Evolutionary conservation across 2,797 vertebrate species (phyloP), one percentile per base, ranked within the genome.

Genomic region (Sphaeramia orbicularis): DNA sequence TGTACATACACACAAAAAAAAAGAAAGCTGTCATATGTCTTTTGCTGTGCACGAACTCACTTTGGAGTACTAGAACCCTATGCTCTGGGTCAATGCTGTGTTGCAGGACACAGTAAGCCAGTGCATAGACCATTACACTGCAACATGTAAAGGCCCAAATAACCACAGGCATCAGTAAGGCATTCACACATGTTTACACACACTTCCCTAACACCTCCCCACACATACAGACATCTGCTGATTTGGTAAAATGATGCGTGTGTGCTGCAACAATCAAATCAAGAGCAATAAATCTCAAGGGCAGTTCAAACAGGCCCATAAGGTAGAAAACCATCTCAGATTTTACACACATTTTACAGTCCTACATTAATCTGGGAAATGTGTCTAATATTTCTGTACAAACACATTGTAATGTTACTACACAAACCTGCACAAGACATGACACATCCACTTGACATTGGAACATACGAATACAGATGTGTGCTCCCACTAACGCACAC

Each of bases 61-160:
- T 12, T 19, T 15, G 4, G 7, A 35, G 18, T 51, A 16, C 38
- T 30, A 65, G 56, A 55, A 58, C 57, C 41, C 49, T 48, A 18
- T 42, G 73, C 80, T 83, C 61, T 36, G 80, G 83, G 83, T 86
- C 78, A 84, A 10, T 4, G 27, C 48, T 32, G 44, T 50, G 53
- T 62, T 65, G 51, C 32, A 2, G 71, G 70, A 54, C 42, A 63
- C n/a, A 6, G 42, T 38, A 55, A 68, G 69, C 74, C 53, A 47
- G 59, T 62, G 41, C 44, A 77, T 35, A 78, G 56, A 54, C 63
- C 76, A 83, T 83, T 76, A 82, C 36, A 65, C 43, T 50, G 55
- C 48, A 83, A 53, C 64, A 56, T 66, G 62, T 43, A 60, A 52
- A 52, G 74, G 68, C 68, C 65, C 76, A 74, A 65, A 76, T 6